Percentiles rank a stretch among this genome's conserved stretches.
Conservation (phyloP, 2,113 vertebrate species). For the Microtus montanus region DNA sequence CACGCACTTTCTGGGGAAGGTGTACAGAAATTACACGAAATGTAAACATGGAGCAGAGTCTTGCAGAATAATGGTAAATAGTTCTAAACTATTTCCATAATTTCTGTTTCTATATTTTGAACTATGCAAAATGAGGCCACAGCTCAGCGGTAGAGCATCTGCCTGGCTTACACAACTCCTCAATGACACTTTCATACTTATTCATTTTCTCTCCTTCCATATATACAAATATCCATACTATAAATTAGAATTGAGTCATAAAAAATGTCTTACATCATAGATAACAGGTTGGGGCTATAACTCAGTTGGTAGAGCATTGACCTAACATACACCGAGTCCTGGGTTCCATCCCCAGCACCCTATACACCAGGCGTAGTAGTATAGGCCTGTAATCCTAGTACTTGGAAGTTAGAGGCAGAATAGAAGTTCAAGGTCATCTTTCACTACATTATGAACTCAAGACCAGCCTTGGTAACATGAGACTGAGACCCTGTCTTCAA, state of each 20-base stretch:
- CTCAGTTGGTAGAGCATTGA: neutral
- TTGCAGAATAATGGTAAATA: neutral
- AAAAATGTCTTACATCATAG: neutral
- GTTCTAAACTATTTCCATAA: neutral
- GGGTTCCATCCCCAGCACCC: neutral
- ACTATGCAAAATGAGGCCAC: neutral
- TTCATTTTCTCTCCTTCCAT: neutral
- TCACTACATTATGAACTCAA: neutral
- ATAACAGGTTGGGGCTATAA: neutral
- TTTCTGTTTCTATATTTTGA: neutral
- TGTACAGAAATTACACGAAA: neutral
- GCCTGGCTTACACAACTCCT: neutral
- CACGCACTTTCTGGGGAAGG: fast-evolving
- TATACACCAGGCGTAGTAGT: neutral
- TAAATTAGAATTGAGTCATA: neutral
- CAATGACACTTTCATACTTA: neutral
- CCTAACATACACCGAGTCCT: neutral
- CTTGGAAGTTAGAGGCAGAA: neutral
- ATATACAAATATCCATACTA: neutral
- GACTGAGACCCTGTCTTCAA: neutral
- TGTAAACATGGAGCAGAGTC: neutral
- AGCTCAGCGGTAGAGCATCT: neutral
- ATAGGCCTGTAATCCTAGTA: neutral
- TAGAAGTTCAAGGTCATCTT: neutral
- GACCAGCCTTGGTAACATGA: neutral